These are phyloP conservation scores for Cryptoleucopteryx plumbea DNA, from an alignment of 2,113 vertebrate species.

Conservation along the genomic window DNA sequence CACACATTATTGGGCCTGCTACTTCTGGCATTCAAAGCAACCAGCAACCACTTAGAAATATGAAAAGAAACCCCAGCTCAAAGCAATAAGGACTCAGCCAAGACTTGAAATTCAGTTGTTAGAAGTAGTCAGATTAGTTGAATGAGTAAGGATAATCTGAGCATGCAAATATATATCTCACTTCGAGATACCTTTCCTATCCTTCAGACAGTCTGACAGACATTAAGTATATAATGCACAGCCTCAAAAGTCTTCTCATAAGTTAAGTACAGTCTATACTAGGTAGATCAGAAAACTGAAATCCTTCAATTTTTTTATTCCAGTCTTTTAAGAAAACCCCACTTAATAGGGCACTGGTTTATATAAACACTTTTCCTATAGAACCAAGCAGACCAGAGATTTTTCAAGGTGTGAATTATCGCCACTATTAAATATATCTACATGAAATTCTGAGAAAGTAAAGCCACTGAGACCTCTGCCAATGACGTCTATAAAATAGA, in stretches of 20 bases:
- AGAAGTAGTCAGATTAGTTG: not conserved
- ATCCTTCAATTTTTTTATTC: not conserved
- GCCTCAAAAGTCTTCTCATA: not conserved
- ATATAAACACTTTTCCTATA: not conserved
- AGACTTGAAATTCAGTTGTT: not conserved
- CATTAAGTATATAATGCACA: not conserved
- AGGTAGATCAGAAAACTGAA: not conserved
- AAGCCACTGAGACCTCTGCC: not conserved
- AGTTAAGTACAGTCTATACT: not conserved
- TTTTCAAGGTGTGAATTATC: not conserved
- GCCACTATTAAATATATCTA: not conserved
- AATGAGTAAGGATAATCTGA: not conserved
- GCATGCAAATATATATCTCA: not conserved
- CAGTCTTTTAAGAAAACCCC: not conserved
- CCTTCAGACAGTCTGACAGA: not conserved
- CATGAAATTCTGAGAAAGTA: not conserved
- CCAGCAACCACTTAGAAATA: not conserved
- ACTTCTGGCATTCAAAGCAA: not conserved
- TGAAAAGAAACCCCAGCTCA: not conserved
- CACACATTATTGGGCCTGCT: not conserved
- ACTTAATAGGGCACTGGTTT: not conserved
- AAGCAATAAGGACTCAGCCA: not conserved
- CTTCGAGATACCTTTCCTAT: not conserved
- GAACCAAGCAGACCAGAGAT: not conserved
- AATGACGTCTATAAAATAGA: not conserved